phyloP scores from a whole-genome alignment of 2,888 invertebrate genomes.

The Carpatolechia fugitivella region DNA sequence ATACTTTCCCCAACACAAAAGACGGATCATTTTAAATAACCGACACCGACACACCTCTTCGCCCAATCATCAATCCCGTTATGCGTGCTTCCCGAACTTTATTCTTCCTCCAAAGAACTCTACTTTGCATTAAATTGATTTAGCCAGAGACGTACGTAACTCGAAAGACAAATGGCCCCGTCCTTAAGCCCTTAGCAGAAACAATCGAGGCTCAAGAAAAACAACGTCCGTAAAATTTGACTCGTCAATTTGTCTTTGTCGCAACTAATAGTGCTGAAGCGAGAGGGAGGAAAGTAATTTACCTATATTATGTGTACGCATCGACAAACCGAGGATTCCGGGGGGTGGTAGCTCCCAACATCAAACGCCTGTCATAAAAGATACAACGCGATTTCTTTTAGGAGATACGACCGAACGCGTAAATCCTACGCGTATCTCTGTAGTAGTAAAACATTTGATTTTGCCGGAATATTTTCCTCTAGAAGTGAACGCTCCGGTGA shows the following conservation, averaged over 20 bases:
- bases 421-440: slow-evolving; percentile 6
- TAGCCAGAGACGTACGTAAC: slow-evolving; percentile 25
- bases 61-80: slow-evolving; percentile 11
- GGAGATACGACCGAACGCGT: slow-evolving; percentile 9
- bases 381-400: slow-evolving; percentile 15
- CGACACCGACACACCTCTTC: slow-evolving; percentile 10
- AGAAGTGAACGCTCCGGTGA: slow-evolving; percentile 7
- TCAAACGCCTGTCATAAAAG: slow-evolving; percentile 14
- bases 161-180: slow-evolving; percentile 38
- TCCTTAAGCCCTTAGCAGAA: slow-evolving; percentile 31
- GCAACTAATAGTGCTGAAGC: slow-evolving; percentile 36
- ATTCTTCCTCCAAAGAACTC: slow-evolving; percentile 5
- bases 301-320: slow-evolving; percentile 10
- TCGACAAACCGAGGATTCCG: slow-evolving; percentile 10
- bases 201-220: slow-evolving; percentile 40
- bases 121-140: slow-evolving; percentile 32
- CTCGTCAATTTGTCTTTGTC: slow-evolving; percentile 49
- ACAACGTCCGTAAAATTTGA: slow-evolving; percentile 42
- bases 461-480: neutral
- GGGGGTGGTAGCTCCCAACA: slow-evolving; percentile 9
- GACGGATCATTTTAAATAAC: neutral
- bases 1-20: neutral
- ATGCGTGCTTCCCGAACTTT: neutral
- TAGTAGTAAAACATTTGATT: slow-evolving; percentile 8
- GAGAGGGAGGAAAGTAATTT: slow-evolving; percentile 28